Evolutionary conservation across 2,888 invertebrate species (phyloP), one percentile per base, ranked within the genome.

Genomic region (Lochmaea capreae): DNA sequence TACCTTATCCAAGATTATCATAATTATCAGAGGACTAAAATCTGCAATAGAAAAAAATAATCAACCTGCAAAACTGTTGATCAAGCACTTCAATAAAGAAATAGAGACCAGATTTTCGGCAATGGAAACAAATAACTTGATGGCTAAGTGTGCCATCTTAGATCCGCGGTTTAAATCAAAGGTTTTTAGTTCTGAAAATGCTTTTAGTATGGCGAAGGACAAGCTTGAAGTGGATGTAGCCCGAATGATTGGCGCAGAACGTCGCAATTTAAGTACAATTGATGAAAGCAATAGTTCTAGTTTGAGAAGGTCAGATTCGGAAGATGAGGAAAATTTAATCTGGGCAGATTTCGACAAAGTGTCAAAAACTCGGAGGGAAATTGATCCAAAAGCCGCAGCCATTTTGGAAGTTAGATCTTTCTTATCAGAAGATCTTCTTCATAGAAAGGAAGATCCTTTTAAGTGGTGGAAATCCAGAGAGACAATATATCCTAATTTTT

Each of bases 241-340:
- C 8, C 11, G 11, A 3, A 14, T 61, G n/a, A 61, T 61, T 61
- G 12, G 12, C 12, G 8, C 12, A 14, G 26, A 61, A 61, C 22
- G 33, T 12, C 59, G n/a, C 22, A 16, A 61, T 26, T 12, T 33
- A 26, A 61, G 33, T n/a, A 33, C 11, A 8, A 61, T 14, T n/a
- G 59, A 10, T 12, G 33, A 61, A 61, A 57, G 18, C 16, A 11
- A 16, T 14, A 22, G 10, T 16, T 11, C 12, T 22, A 26, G 11
- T 26, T n/a, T n/a, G 10, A 12, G 11, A 22, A 26, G 33, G 33
- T 33, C 22, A 14, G 59, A 12, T 12, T 12, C 14, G n/a, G 26
- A 61, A n/a, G 52, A n/a, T 12, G 6, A 11, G n/a, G 49, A 65
- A 26, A 26, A 65, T 65, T 65, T 65, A 65, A 49, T 65, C 79